phyloP scores from a whole-genome alignment of 2,888 invertebrate genomes.

The Carpatolechia fugitivella region DNA sequence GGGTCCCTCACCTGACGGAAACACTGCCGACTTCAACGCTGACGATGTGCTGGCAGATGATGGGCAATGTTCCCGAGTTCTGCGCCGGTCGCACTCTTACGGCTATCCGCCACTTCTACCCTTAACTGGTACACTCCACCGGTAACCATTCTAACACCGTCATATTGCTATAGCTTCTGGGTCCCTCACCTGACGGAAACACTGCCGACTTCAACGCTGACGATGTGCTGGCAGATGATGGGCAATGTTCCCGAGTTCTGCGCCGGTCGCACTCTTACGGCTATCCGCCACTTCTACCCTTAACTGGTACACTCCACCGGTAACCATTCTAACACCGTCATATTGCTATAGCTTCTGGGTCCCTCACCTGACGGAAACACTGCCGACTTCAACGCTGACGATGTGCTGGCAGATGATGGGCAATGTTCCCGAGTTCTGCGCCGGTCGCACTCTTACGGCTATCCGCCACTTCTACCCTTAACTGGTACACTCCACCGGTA shows the following conservation, averaged over 20 bases:
- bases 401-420: conserved; percentile 97
- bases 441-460: conserved; percentile 93
- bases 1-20: conserved; percentile 66
- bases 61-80: conserved; percentile 95
- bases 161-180: too few relatives aligned
- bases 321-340: too few relatives aligned
- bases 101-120: conserved; percentile 95
- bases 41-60: conserved; percentile 95
- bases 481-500: conserved; percentile 81
- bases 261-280: conserved; percentile 93
- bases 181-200: conserved; percentile 80
- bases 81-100: conserved; percentile 93
- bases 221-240: conserved; percentile 95
- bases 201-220: conserved; percentile 93
- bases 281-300: conserved; percentile 96
- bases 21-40: conserved; percentile 95
- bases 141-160: too few relatives aligned
- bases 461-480: conserved; percentile 97
- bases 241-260: conserved; percentile 96
- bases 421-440: conserved; percentile 94
- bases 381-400: conserved; percentile 92
- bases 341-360: not conserved
- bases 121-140: conserved; percentile 83
- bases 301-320: conserved; percentile 81
- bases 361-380: conserved; percentile 82